Evolutionary conservation across 2,888 invertebrate genomes (phyloP).

Genomic region (Oxyteleia sp.): DNA sequence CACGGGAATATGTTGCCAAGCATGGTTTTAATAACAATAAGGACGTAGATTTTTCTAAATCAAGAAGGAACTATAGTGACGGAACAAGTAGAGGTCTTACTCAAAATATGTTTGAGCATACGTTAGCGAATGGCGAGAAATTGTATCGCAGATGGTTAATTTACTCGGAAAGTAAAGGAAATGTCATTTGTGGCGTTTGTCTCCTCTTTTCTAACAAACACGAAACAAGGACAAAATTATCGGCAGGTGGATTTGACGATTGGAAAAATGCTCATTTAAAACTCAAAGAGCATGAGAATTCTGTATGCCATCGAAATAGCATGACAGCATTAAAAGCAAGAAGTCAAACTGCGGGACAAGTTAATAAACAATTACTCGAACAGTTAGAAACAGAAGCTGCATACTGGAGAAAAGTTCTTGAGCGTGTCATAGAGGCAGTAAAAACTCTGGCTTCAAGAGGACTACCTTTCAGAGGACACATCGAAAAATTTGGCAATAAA

Average conservation of each 20-base stretch:
- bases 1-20: constrained; percentile 23
- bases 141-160: constrained; percentile 30
- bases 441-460: constrained; percentile 73
- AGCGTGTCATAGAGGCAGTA: constrained; percentile 49
- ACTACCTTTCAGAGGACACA: constrained; percentile 75
- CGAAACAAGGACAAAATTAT: constrained; percentile 41
- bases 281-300: constrained; percentile 45
- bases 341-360: constrained; percentile 26
- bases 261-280: constrained; percentile 49
- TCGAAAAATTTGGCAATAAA: constrained; percentile 74
- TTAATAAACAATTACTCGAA: constrained; percentile 29
- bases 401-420: constrained; percentile 40
- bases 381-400: constrained; percentile 29
- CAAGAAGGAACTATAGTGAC: constrained; percentile 36
- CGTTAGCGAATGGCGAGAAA: constrained; percentile 29
- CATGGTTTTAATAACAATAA: constrained; percentile 25
- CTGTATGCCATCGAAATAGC: constrained; percentile 36
- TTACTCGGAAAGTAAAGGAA: constrained; percentile 37
- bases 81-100: constrained; percentile 24
- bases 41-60: constrained; percentile 27
- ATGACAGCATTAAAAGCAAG: constrained; percentile 27
- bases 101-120: constrained; percentile 45
- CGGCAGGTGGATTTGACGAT: constrained; percentile 34
- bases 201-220: constrained; percentile 20
- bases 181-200: constrained; percentile 44